Evolutionary conservation across 2,797 vertebrate genomes (phyloP), one percentile per base, ranked within the genome.

Genomic region (Syndactyla subalaris): DNA sequence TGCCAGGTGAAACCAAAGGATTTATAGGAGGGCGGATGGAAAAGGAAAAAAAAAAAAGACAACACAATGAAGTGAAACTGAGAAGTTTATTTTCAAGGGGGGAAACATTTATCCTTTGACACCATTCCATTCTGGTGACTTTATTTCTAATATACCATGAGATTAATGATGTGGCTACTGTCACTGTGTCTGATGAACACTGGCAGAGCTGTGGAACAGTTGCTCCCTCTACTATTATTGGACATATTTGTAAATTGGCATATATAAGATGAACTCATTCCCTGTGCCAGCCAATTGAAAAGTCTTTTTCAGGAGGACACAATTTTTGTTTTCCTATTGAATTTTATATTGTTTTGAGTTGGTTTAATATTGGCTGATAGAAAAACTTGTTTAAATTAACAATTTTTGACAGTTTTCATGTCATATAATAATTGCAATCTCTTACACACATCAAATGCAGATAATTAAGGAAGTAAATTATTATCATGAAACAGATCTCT

Each of bases 91-190:
- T 95, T 94, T 95, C 86, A 96, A 95, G 93, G 51, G 49, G 74
- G 91, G 93, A 95, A 95, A 95, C 94, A 91, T 96, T 93, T 93
- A 96, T 96, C 95, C 88, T 93, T 95, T 96, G 87, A 97, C 95
- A 96, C 92, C 95, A 97, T 97, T 95, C 95, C 96, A 96, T 97
- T 96, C 85, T 74, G 24, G 81, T 96, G 95, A 95, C 89, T 96
- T 96, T 96, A 96, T 95, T 95, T 97, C 96, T 93, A 97, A 94
- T 97, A 95, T 93, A 95, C 92, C 62, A 32, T 91, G 88, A 92
- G 95, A 97, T 97, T 97, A 97, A 96, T 95, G 93, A 94, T 93
- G 95, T 95, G 85, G 95, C 93, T 96, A 93, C 93, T 96, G 95
- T 95, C 95, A 96, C 38, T 57, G 84, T 63, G 91, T 81, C 75